Conservation (phyloP, 2,888 invertebrate genomes). For the Hoplodrina ambigua region DNA sequence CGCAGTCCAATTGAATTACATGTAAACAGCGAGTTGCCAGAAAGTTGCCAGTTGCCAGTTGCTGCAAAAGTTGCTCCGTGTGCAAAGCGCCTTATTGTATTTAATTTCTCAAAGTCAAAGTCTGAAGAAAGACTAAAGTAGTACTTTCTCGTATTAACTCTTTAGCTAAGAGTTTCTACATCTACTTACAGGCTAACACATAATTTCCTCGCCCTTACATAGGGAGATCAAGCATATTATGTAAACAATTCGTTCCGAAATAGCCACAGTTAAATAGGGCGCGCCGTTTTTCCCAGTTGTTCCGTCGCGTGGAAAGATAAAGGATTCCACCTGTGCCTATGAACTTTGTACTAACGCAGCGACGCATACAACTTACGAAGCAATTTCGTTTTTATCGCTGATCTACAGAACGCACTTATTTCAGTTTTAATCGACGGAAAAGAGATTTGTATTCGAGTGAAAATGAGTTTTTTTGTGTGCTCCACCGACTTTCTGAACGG, state of each 20-base stretch:
- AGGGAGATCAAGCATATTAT: slow-evolving; percentile 5
- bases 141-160: no score
- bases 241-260: slow-evolving; percentile 19
- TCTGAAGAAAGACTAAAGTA: no score
- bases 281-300: slow-evolving; percentile 18
- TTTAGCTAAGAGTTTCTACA: no score
- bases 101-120: no score
- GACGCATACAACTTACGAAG: not conserved
- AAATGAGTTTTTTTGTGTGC: not conserved
- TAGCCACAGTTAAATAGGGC: slow-evolving; percentile 27
- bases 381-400: slow-evolving; percentile 29
- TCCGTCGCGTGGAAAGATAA: slow-evolving; percentile 37
- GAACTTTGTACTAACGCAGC: slow-evolving; percentile 23
- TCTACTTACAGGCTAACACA: not conserved
- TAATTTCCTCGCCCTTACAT: not conserved
- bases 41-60: no score
- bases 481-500: not conserved
- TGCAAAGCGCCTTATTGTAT: no score
- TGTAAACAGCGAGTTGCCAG: no score
- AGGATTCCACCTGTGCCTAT: slow-evolving; percentile 20
- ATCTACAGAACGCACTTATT: slow-evolving; percentile 6
- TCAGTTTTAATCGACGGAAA: slow-evolving; percentile 33
- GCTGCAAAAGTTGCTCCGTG: no score
- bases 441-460: not conserved
- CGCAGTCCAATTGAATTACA: no score